Percentiles rank a stretch among this genome's conserved stretches.
Evolutionary conservation across 2,888 invertebrate species (phyloP).

Genomic region (Macaria notata): DNA sequence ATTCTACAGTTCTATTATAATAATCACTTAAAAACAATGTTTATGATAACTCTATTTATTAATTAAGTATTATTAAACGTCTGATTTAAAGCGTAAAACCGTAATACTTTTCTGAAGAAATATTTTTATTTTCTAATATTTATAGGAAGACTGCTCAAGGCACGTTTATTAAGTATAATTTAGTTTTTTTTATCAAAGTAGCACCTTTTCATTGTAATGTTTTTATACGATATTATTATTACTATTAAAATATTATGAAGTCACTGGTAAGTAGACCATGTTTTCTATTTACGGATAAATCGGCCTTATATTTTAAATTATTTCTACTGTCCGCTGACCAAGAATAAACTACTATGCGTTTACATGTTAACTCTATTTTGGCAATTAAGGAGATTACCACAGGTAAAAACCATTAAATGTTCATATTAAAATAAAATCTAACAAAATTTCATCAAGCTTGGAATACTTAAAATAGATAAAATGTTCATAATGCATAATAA

Average conservation of each 20-base stretch:
- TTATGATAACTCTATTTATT: slow-evolving; percentile 41
- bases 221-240: slow-evolving; percentile 34
- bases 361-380: slow-evolving; percentile 69
- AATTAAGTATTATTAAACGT: slow-evolving; percentile 54
- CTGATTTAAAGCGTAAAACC: slow-evolving; percentile 77
- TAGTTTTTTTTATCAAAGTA: slow-evolving; percentile 41
- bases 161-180: slow-evolving; percentile 47
- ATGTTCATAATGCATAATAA: too few species aligned
- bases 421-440: slow-evolving; percentile 21
- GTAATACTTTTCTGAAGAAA: slow-evolving; percentile 70
- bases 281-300: not conserved
- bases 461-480: too few species aligned
- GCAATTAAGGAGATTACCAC: slow-evolving; percentile 82
- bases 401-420: slow-evolving; percentile 55
- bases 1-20: slow-evolving; percentile 27
- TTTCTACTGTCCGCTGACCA: slow-evolving; percentile 27
- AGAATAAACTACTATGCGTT: slow-evolving; percentile 37
- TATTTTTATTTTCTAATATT: slow-evolving; percentile 46
- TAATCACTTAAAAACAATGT: slow-evolving; percentile 51
- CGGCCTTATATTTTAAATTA: not conserved
- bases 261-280: slow-evolving; percentile 5
- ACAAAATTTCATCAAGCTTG: slow-evolving; percentile 8
- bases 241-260: slow-evolving; percentile 31
- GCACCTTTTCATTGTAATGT: slow-evolving; percentile 50
- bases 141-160: slow-evolving; percentile 70